A percentile compares a stretch with the other conserved stretches of the same genome.
These are phyloP conservation scores for Chiloscyllium punctatum DNA, from an alignment of 2,797 vertebrate species.

Conservation along the genomic window DNA sequence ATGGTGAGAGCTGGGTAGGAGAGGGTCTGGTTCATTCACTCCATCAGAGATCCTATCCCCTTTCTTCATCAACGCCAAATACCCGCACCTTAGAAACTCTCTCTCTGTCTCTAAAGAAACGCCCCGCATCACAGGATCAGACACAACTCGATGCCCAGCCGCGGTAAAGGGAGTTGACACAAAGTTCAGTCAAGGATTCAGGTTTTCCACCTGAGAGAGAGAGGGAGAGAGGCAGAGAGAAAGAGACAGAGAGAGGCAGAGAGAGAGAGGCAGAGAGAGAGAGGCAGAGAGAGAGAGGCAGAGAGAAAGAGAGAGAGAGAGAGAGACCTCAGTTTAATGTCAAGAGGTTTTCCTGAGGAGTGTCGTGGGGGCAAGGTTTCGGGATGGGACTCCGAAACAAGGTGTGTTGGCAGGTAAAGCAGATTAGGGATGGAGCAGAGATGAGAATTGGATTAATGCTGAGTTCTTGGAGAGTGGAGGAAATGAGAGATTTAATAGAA, in stretches of 20 bases:
- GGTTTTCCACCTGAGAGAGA: background rate
- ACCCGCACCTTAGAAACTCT: no score
- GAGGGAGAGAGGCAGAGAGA: background rate
- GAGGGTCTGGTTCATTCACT: no score
- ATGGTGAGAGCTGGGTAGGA: conserved; percentile 59
- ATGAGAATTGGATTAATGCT: background rate
- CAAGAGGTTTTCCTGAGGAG: no score
- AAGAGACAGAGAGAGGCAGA: no score
- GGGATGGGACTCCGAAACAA: background rate
- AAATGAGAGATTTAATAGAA: background rate
- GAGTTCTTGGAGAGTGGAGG: background rate
- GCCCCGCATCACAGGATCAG: background rate
- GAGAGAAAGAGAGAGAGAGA: background rate
- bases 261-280: no score
- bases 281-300: no score
- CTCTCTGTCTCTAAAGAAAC: background rate
- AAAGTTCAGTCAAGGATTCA: background rate
- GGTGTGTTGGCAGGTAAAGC: background rate
- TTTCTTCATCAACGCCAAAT: background rate
- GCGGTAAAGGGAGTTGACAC: no score
- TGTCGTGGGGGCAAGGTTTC: background rate
- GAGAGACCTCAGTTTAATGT: no score
- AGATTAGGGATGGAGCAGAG: background rate
- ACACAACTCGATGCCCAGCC: background rate
- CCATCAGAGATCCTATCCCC: background rate